Conservation (phyloP, 2,113 vertebrate species). For the Empidonax traillii region DNA sequence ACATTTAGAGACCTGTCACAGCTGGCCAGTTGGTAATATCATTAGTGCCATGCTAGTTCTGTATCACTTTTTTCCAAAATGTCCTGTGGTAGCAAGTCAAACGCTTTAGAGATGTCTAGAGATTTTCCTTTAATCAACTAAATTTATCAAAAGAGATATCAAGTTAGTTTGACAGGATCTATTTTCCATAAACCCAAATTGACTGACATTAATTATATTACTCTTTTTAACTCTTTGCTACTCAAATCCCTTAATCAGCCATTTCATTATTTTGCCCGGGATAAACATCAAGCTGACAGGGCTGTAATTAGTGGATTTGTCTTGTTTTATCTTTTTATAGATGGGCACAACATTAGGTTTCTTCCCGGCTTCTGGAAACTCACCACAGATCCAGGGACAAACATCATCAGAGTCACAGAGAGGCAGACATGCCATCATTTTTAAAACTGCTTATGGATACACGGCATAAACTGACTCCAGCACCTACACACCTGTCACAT, state of each 20-base stretch:
- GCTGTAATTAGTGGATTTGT: neutral
- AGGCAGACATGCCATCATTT: neutral
- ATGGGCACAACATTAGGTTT: neutral
- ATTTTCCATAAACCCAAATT: conserved; percentile 19
- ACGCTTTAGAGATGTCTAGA: neutral
- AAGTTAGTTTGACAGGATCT: conserved; percentile 14
- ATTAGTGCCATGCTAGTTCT: neutral
- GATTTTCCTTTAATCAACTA: conserved; percentile 30
- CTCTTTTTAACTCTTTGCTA: conserved; percentile 50
- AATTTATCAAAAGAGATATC: conserved; percentile 1
- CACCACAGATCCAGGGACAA: neutral
- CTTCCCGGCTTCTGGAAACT: neutral
- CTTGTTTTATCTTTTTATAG: conserved; percentile 11
- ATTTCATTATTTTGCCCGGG: neutral
- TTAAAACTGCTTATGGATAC: neutral
- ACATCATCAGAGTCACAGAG: neutral
- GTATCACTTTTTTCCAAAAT: neutral
- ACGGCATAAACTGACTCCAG: neutral
- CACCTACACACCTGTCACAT: neutral
- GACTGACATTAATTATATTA: conserved; percentile 32
- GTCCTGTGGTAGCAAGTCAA: neutral
- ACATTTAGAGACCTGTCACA: neutral
- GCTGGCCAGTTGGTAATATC: neutral
- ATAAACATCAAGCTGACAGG: conserved; percentile 4
- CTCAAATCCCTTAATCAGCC: conserved; percentile 8